phyloP scores from a whole-genome alignment of 2,797 vertebrate genomes.

The Halcyon smyrnensis region DNA sequence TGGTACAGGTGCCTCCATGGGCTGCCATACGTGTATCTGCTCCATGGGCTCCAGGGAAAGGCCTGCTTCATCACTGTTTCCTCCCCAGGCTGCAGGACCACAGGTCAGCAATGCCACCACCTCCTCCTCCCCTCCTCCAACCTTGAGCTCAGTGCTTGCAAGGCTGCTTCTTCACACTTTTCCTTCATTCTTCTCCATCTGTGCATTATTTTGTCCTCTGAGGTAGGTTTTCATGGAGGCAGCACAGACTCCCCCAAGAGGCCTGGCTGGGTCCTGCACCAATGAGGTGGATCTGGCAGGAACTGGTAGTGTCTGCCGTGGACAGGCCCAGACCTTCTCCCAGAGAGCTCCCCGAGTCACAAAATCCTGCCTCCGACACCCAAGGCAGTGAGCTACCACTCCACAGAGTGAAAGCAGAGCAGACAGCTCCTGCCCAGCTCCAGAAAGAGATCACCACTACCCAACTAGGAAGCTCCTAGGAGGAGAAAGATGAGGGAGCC shows the following conservation, averaged over 20 bases:
- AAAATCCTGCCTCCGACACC: background rate
- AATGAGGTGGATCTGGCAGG: rapidly evolving
- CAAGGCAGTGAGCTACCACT: rapidly evolving
- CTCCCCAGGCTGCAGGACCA: background rate
- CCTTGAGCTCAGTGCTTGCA: too few species aligned
- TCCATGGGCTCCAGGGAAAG: background rate
- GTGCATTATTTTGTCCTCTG: background rate
- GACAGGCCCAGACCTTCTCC: rapidly evolving
- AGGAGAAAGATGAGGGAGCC: background rate
- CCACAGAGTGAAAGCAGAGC: rapidly evolving
- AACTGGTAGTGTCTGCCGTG: rapidly evolving
- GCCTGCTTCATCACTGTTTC: rapidly evolving
- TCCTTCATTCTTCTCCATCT: background rate
- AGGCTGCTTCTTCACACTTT: rapidly evolving
- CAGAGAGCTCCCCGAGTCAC: rapidly evolving
- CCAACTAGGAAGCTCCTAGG: rapidly evolving
- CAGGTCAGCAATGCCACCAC: rapidly evolving
- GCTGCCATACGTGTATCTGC: rapidly evolving
- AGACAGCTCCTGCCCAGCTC: background rate
- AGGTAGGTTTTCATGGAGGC: background rate
- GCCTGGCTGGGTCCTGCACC: too few species aligned
- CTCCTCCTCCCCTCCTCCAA: too few species aligned
- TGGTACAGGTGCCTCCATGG: rapidly evolving
- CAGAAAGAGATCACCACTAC: background rate
- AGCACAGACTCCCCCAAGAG: background rate